Evolutionary conservation across 2,113 vertebrate species (phyloP), one percentile per base, ranked within the genome.

Genomic region (Sinocyclocheilus anshuiensis): DNA sequence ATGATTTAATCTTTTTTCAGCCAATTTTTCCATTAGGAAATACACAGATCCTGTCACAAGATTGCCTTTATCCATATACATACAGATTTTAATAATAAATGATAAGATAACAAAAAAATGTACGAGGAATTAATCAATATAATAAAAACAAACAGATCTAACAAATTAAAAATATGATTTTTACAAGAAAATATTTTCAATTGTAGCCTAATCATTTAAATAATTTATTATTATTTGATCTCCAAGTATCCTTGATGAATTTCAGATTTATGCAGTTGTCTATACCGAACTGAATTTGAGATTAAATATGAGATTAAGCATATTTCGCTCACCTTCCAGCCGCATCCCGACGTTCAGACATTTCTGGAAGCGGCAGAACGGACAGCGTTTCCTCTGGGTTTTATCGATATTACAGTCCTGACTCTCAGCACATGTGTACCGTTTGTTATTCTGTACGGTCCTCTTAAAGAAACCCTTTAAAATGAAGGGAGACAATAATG

Each of bases 361-460:
- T 94, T 98, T 98, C 92, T 97, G 97, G 89, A 98, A 98, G 71
- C 97, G 96, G 92, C 97, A 98, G 92, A 95, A 97, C 0, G 97
- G 96, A 88, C 97, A 98, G 39, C 96, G 93, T 90, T 97, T 97
- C 88, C 97, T 94, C 87, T 97, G 96, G 18, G 93, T 94, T 92
- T 97, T 96, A 91, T 98, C 97, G 85, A 98, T 96, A 84, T 95
- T 96, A 94, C 97, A 98, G 88, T 90, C 95, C 93, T 96, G 97
- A 86, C 92, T 96, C 87, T 97, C 97, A 20, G 95, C 96, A 91
- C 97, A 98, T 86, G 94, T 94, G 93, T 97, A 98, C 85, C 95
- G 95, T 92, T 98, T 98, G 93, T 96, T 97, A 92, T 98, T 98
- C 91, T 98, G 97, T 87, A 98, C 97, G 0, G 97, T 98, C 86